A percentile compares a stretch with the other conserved stretches of the same genome.
Conservation (phyloP, 2,113 vertebrate species). For the Nestor notabilis region DNA sequence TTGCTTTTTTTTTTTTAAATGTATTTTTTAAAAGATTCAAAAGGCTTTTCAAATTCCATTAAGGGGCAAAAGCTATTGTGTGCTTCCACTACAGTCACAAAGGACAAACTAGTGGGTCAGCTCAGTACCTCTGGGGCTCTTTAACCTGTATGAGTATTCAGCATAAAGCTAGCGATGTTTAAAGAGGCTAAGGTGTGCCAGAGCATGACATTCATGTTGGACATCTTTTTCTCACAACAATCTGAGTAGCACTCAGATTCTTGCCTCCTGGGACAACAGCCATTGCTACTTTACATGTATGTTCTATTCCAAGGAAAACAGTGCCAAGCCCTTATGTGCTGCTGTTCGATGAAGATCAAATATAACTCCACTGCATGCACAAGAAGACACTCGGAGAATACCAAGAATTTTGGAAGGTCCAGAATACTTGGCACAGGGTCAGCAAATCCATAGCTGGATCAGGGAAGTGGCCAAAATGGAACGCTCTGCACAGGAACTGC, state of each 20-base stretch:
- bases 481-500: fast-evolving
- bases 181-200: neutral
- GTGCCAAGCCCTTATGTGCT: neutral
- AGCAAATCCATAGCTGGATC: neutral
- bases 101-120: neutral
- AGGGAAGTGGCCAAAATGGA: neutral
- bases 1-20: slow-evolving; percentile 43
- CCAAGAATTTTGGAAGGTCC: neutral
- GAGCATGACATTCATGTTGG: neutral
- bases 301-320: neutral
- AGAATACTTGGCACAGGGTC: neutral
- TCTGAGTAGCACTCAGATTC: neutral
- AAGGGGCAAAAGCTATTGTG: neutral
- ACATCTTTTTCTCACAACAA: neutral
- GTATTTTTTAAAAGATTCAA: slow-evolving; percentile 37
- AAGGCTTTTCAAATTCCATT: slow-evolving; percentile 48
- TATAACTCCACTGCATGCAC: neutral
- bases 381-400: neutral
- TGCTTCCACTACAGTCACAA: neutral
- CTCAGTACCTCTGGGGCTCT: neutral
- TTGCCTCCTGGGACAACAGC: neutral
- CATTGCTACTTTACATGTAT: fast-evolving
- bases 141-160: neutral
- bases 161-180: neutral
- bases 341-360: neutral